Conservation (phyloP, 2,113 vertebrate species). For the Cettia cetti region DNA sequence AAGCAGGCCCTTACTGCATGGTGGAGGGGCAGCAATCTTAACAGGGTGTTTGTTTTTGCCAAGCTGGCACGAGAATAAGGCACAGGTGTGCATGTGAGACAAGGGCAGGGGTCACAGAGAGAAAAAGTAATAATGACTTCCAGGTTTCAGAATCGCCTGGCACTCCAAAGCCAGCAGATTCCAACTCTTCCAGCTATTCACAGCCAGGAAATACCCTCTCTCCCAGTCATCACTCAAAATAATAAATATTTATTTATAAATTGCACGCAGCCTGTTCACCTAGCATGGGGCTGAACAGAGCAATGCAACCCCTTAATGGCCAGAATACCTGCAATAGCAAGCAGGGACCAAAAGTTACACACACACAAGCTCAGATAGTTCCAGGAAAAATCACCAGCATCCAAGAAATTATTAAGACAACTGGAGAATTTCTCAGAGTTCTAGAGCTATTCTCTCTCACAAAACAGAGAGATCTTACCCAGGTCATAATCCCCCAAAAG, state of each 20-base stretch:
- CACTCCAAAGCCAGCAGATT: not conserved
- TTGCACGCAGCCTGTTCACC: not conserved
- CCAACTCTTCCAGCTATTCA: not conserved
- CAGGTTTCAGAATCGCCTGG: not conserved
- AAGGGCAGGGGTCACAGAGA: slow-evolving; percentile 3
- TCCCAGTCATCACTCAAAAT: slow-evolving; percentile 50
- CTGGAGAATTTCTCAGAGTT: not conserved
- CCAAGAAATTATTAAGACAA: not conserved
- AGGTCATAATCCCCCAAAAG: slow-evolving; percentile 3
- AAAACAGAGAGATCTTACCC: not conserved
- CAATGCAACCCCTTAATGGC: not conserved
- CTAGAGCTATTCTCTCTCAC: not conserved
- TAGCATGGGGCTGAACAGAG: not conserved
- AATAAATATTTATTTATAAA: slow-evolving; percentile 58
- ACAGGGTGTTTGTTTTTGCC: not conserved
- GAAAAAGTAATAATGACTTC: not conserved
- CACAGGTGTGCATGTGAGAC: not conserved
- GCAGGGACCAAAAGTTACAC: not conserved
- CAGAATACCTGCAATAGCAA: not conserved
- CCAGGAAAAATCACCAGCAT: not conserved
- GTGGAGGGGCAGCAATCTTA: not conserved
- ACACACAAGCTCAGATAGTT: not conserved
- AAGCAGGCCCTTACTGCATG: not conserved
- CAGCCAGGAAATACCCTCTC: slow-evolving; percentile 44
- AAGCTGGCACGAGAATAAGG: not conserved